Base-by-base conservation (phyloP, 2,797 vertebrate genomes). In the Morelia viridis region DNA sequence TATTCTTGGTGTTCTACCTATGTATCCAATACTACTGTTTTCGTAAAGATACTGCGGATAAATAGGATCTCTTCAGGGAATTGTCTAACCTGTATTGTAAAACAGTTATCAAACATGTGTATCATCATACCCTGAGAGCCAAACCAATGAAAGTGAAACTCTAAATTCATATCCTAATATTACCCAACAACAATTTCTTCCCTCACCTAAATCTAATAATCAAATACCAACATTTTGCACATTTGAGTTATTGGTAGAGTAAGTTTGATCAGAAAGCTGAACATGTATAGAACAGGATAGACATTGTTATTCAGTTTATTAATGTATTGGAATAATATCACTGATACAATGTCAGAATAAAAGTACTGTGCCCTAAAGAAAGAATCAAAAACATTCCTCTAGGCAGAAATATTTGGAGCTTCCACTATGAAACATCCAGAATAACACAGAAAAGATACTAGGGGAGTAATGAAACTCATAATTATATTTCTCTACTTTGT, bases 271-370 rank as follows among this genome's bases (percentile, higher is more conserved):
- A 41, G 24, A 22, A 53, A 50, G 50, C 50, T 50, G 50, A 50
- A 50, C 50, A 50, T 50, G 50, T 50, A 7, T 50, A 50, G 50
- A 50, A 50, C 8, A 7, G 8, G 50, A 50, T 5, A 50, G 50
- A 50, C 8, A 50, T 50, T 50, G 50, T 0, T 60, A 46, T n/a
- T 86, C 85, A 60, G 46, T 24, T 61, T 89, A 85, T 85, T 17
- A 65, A 91, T 94, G 90, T 83, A 93, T 35, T 92, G 92, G 57
- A 93, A 93, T 46, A 65, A 88, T 64, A 92, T 92, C 35, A 89
- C 84, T 89, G 89, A 89, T 0, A 11, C 0, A 35, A 31, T 65
- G 90, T 90, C 89, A 88, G 89, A 94, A 71, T 15, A 53, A 65
- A 58, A 64, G 89, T 91, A 6, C 68, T 90, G 17, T 85, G 91